Conservation (phyloP, 1,140 invertebrate genomes). For the Brachionus paranguensis region DNA sequence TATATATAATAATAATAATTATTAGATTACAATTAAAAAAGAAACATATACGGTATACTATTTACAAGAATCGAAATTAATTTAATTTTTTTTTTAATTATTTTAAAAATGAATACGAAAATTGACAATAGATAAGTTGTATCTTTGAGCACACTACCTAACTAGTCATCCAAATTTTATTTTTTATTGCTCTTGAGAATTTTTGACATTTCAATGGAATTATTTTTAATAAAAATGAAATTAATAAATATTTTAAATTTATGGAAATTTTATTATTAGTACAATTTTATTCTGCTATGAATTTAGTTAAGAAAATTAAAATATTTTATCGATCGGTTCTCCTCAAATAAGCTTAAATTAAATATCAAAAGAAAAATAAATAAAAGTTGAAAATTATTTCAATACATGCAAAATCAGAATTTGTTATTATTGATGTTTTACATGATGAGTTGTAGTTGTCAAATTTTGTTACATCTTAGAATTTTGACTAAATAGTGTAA, state of each 20-base stretch:
- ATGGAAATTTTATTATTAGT: conserved; percentile 13
- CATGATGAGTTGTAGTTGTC: background rate
- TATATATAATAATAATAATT: too few species aligned
- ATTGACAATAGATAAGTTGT: background rate
- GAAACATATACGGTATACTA: background rate
- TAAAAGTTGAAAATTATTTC: background rate
- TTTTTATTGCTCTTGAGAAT: background rate
- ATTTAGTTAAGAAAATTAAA: background rate
- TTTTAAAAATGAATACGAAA: background rate
- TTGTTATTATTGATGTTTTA: background rate
- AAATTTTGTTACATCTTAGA: background rate
- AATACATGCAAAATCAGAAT: background rate
- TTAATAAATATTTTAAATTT: background rate
- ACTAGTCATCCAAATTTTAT: background rate
- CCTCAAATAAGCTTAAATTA: background rate
- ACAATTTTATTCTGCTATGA: background rate
- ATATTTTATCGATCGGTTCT: conserved; percentile 13
- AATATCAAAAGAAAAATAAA: background rate
- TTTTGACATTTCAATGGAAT: background rate
- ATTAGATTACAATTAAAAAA: background rate
- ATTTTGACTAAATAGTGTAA: too few species aligned
- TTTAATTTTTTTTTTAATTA: background rate
- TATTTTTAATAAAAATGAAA: background rate
- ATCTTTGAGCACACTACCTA: background rate
- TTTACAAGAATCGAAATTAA: background rate